phyloP scores from a whole-genome alignment of 2,797 vertebrate species.

The Protonibea diacanthus region DNA sequence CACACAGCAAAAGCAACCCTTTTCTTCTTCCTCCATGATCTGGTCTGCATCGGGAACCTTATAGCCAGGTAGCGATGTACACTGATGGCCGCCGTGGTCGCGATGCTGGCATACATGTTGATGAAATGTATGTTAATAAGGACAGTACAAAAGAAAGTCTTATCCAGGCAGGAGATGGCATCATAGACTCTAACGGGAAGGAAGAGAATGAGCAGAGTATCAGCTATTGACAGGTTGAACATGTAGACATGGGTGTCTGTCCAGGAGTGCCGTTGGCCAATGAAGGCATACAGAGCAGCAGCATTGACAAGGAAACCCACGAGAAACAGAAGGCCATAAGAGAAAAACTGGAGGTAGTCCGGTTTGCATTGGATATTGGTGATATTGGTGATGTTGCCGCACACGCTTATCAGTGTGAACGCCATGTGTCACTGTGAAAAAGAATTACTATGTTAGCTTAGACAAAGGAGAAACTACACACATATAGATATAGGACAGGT shows the following conservation, averaged over 20 bases:
- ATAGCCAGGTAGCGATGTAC: conserved; percentile 77
- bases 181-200: conserved; percentile 84
- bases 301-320: conserved; percentile 75
- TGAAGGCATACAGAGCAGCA: conserved; percentile 71
- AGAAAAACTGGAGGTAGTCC: conserved; percentile 29
- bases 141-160: conserved; percentile 56
- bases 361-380: too few species aligned
- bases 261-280: conserved; percentile 61
- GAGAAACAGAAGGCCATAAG: conserved; percentile 73
- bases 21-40: conserved; percentile 63
- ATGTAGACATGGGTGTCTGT: conserved; percentile 83
- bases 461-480: not conserved
- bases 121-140: conserved; percentile 75
- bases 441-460: not conserved
- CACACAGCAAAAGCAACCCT: conserved; percentile 64
- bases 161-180: conserved; percentile 36
- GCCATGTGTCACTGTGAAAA: not conserved
- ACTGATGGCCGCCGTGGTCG: conserved; percentile 80
- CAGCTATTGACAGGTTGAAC: conserved; percentile 79
- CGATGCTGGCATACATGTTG: conserved; percentile 86
- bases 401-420: conserved; percentile 41
- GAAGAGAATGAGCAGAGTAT: conserved; percentile 82
- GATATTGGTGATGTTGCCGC: not conserved
- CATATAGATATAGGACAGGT: too few species aligned
- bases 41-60: conserved; percentile 74